Conservation (phyloP, 1,140 invertebrate species). For the Achatina immaculata region DNA sequence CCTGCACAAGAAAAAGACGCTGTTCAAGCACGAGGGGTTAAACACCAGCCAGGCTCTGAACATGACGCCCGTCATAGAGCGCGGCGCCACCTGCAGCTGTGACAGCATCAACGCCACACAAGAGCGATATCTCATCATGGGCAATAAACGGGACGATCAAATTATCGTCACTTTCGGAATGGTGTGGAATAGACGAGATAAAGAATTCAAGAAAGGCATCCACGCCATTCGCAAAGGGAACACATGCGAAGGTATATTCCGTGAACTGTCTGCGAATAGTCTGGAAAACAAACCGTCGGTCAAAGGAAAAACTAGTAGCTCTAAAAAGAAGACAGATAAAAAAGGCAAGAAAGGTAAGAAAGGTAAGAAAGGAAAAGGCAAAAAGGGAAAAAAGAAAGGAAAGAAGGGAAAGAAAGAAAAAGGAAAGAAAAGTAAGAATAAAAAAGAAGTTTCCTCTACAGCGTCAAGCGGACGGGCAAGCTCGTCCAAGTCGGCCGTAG, state of each 20-base stretch:
- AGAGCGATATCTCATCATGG: constrained; percentile 74
- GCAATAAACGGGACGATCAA: constrained; percentile 63
- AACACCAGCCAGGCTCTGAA: constrained; percentile 56
- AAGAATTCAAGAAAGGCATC: constrained; percentile 49
- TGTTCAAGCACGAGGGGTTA: constrained; percentile 60
- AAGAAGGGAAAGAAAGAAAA: constrained; percentile 16
- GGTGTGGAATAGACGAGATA: constrained; percentile 48
- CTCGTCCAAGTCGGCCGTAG: neutral
- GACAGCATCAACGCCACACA: constrained; percentile 54
- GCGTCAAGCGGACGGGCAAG: neutral
- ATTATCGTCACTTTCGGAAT: constrained; percentile 57
- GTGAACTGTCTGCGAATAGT: constrained; percentile 14
- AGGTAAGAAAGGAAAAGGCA: neutral
- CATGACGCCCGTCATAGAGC: constrained; percentile 67
- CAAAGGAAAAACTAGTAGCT: neutral
- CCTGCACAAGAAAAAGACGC: constrained; percentile 70
- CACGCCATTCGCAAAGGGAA: constrained; percentile 46
- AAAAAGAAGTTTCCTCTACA: neutral
- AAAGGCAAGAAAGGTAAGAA: neutral
- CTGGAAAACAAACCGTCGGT: neutral
- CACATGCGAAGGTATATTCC: constrained; percentile 42
- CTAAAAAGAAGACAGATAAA: neutral
- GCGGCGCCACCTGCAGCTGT: constrained; percentile 70
- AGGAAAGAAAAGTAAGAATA: constrained; percentile 9
- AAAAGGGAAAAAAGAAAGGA: constrained; percentile 19